Conservation (phyloP, 2,888 invertebrate species). For the Drosophila planitibia region DNA sequence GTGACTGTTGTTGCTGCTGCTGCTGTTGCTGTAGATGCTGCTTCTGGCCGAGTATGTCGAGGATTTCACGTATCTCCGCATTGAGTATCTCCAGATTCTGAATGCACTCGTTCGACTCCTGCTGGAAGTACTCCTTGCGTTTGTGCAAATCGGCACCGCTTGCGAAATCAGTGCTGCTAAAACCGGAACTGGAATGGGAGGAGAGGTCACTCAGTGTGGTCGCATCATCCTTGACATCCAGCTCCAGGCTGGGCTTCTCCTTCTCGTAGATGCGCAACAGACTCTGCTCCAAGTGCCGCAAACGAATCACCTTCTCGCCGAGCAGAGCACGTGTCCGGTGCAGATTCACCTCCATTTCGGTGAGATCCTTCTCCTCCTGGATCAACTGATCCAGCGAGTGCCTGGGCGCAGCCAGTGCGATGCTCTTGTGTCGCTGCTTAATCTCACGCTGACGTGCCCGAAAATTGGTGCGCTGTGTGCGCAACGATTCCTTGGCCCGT, state of each 20-base stretch:
- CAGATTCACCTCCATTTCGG: slow-evolving; percentile 93
- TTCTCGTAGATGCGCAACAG: slow-evolving; percentile 87
- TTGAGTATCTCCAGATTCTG: slow-evolving; percentile 90
- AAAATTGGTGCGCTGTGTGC: slow-evolving; percentile 89
- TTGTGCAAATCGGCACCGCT: slow-evolving; percentile 86
- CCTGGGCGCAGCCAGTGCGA: slow-evolving; percentile 58
- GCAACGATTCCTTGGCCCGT: slow-evolving; percentile 91
- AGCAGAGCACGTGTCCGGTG: slow-evolving; percentile 92
- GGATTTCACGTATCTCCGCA: slow-evolving; percentile 90
- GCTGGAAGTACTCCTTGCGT: slow-evolving; percentile 85
- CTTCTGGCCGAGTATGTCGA: slow-evolving; percentile 88
- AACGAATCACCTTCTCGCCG: slow-evolving; percentile 93
- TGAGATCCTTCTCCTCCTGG: slow-evolving; percentile 92
- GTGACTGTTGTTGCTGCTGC: slow-evolving; percentile 35
- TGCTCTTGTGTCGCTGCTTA: slow-evolving; percentile 85
- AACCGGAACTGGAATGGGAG: slow-evolving; percentile 87
- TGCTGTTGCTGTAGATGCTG: slow-evolving; percentile 57
- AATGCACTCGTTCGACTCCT: slow-evolving; percentile 90
- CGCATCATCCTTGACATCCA: slow-evolving; percentile 86
- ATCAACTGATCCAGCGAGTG: slow-evolving; percentile 84
- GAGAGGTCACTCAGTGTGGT: slow-evolving; percentile 89
- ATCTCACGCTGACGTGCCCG: slow-evolving; percentile 88
- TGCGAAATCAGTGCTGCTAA: slow-evolving; percentile 89
- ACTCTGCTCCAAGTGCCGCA: slow-evolving; percentile 92
- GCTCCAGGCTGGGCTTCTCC: slow-evolving; percentile 82